These are phyloP conservation scores for Dasypogon diadema DNA, from an alignment of 2,888 invertebrate species.

Conservation along the genomic window DNA sequence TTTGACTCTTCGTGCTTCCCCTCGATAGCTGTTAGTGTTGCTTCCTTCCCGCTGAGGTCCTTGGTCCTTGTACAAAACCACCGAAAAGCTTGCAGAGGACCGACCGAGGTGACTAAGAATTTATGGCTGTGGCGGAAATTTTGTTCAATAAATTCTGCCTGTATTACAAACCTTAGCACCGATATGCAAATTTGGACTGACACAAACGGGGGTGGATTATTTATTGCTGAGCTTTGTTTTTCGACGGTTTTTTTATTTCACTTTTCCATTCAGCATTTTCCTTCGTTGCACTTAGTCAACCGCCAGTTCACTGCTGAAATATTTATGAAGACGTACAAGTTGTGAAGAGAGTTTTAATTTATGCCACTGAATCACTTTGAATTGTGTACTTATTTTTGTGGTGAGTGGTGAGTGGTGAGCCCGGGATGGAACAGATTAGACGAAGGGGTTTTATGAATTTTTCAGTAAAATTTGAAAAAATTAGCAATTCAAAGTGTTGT, in stretches of 20 bases:
- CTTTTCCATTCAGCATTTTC: conserved; percentile 5
- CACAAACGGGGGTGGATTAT: conserved; percentile 34
- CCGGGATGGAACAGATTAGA: too few species aligned
- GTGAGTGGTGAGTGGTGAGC: background rate
- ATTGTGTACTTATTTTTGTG: conserved; percentile 31
- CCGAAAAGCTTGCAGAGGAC: background rate
- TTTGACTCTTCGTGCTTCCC: conserved; percentile 2
- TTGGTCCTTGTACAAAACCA: background rate
- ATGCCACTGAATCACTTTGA: conserved; percentile 32
- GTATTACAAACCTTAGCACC: conserved; percentile 19
- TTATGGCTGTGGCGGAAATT: conserved; percentile 37
- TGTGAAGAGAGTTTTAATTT: conserved; percentile 34
- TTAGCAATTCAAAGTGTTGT: too few species aligned
- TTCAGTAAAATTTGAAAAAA: too few species aligned
- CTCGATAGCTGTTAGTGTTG: background rate
- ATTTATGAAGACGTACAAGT: conserved; percentile 41
- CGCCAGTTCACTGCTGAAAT: conserved; percentile 16
- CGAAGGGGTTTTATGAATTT: too few species aligned
- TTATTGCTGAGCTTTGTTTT: conserved; percentile 42
- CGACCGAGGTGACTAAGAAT: conserved; percentile 29
- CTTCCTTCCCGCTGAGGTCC: background rate
- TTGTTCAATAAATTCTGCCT: conserved; percentile 36
- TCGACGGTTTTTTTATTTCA: conserved; percentile 17
- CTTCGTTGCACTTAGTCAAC: conserved; percentile 37
- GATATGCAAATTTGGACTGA: conserved; percentile 35